Evolutionary conservation across 2,888 invertebrate genomes (phyloP).

Genomic region (Pseudeuparius sepicola): DNA sequence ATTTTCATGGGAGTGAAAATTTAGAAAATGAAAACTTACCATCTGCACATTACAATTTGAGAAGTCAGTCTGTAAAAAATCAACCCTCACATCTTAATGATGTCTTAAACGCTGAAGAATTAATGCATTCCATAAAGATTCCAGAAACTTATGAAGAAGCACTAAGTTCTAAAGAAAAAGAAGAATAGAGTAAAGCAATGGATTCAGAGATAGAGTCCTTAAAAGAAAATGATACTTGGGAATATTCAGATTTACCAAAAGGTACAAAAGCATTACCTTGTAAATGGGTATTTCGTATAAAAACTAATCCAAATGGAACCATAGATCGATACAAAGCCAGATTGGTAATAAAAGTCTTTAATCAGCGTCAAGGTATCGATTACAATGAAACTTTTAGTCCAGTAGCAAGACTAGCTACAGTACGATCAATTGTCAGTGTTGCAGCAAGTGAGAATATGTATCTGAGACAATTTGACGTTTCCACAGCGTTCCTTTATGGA

Average conservation of each 20-base stretch:
- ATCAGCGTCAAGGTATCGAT: conserved; percentile 15
- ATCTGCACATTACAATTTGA: too few relatives aligned
- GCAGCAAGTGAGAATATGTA: too few relatives aligned
- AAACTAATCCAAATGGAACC: conserved; percentile 9
- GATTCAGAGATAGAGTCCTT: conserved; percentile 10
- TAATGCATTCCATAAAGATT: not conserved
- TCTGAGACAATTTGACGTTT: conserved; percentile 18
- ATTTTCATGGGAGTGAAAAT: too few relatives aligned
- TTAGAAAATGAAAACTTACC: too few relatives aligned
- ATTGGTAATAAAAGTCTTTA: conserved; percentile 17
- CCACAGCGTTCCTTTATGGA: conserved; percentile 16
- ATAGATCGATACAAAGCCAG: too few relatives aligned
- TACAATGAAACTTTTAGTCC: conserved; percentile 15
- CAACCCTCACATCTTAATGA: too few relatives aligned
- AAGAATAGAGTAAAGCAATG: conserved; percentile 9
- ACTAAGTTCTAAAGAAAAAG: too few relatives aligned
- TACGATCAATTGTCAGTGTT: too few relatives aligned
- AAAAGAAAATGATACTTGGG: conserved; percentile 15
- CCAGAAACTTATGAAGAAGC: not conserved
- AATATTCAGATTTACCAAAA: conserved; percentile 11
- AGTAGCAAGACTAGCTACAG: too few relatives aligned
- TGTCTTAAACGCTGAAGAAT: not conserved
- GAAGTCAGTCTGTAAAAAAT: too few relatives aligned
- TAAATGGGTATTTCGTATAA: conserved; percentile 16
- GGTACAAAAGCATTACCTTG: conserved; percentile 13